Evolutionary conservation across 2,113 vertebrate species (phyloP).

Genomic region (Gorilla gorilla): DNA sequence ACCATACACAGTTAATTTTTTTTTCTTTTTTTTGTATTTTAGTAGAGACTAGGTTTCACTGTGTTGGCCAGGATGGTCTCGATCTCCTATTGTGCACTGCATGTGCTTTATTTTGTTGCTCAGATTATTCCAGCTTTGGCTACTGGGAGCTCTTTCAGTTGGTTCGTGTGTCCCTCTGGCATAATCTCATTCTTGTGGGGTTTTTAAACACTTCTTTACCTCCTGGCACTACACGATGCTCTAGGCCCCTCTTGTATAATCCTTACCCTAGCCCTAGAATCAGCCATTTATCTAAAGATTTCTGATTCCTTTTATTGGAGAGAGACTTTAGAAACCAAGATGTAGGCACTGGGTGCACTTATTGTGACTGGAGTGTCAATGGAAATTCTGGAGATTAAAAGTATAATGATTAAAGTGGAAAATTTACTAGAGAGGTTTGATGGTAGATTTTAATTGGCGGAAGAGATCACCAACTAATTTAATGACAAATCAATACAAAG

Average conservation of each 20-base stretch:
- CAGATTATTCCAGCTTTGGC: not conserved
- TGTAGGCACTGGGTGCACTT: not conserved
- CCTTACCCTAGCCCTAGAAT: no score
- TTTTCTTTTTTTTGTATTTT: no score
- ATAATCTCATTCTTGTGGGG: not conserved
- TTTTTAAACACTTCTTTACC: not conserved
- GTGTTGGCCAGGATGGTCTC: no score
- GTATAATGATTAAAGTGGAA: no score
- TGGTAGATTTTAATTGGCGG: no score
- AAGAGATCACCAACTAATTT: not conserved
- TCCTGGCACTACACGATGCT: not conserved
- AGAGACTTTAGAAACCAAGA: not conserved
- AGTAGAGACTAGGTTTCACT: no score
- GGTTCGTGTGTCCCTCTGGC: no score
- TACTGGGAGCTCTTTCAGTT: not conserved
- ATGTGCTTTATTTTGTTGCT: not conserved
- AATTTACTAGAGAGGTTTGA: no score
- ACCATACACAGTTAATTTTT: no score
- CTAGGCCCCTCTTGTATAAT: not conserved
- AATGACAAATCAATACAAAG: not conserved
- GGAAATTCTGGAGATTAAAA: not conserved
- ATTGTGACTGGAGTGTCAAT: fast-evolving
- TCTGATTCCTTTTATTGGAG: not conserved
- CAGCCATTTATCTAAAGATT: not conserved
- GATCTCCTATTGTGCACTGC: no score